These are phyloP conservation scores for Odontomachus brunneus DNA, from an alignment of 1,140 invertebrate species.

Conservation along the genomic window DNA sequence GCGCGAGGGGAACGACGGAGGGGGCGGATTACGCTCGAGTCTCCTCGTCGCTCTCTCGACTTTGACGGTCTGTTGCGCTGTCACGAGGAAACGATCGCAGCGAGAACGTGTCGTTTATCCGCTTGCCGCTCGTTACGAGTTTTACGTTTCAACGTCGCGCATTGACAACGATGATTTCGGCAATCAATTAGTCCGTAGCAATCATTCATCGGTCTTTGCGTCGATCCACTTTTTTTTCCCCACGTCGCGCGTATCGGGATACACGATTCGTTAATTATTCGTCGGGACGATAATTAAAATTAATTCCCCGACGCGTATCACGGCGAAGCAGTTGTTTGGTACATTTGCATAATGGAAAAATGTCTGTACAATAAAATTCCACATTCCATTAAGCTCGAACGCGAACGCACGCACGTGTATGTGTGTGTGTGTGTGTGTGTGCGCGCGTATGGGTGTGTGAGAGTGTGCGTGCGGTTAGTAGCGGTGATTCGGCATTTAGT, in stretches of 20 bases:
- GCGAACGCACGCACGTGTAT: not conserved
- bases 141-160: conserved; percentile 10
- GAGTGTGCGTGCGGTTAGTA: conserved; percentile 61
- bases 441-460: not conserved
- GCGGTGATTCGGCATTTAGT: conserved; percentile 65
- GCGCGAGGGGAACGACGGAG: conserved; percentile 19
- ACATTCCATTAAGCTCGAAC: conserved; percentile 50
- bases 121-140: conserved; percentile 41
- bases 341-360: conserved; percentile 57
- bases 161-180: conserved; percentile 44
- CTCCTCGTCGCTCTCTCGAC: not conserved
- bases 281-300: conserved; percentile 48
- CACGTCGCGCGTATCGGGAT: not conserved
- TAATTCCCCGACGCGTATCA: conserved; percentile 54
- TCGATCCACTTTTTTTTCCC: conserved; percentile 46
- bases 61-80: conserved; percentile 7
- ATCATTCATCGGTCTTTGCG: conserved; percentile 42
- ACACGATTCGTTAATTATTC: conserved; percentile 54
- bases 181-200: conserved; percentile 48
- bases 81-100: not conserved
- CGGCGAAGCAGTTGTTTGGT: conserved; percentile 46
- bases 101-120: conserved; percentile 22
- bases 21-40: conserved; percentile 31
- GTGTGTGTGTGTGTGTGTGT: not conserved
- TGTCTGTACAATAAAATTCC: conserved; percentile 60